A percentile compares a stretch with the other conserved stretches of the same genome.
These are phyloP conservation scores for Globia sparganii DNA, from an alignment of 2,888 invertebrate genomes.

Conservation along the genomic window DNA sequence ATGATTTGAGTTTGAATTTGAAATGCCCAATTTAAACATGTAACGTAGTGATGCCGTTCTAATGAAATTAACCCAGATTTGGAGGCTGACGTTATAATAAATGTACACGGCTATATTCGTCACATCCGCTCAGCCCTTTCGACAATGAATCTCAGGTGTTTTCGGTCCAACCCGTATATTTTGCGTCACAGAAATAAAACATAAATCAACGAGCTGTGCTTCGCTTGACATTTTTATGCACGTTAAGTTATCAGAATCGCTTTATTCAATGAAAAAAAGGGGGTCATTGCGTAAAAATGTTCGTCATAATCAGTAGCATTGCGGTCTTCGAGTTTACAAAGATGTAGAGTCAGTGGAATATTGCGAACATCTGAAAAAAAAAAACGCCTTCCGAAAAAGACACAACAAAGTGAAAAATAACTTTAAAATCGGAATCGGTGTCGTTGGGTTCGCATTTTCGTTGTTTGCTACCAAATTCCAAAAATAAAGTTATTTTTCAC, in stretches of 20 bases:
- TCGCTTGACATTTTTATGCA: constrained; percentile 62
- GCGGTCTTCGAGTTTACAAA: neutral
- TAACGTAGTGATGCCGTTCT: constrained; percentile 24
- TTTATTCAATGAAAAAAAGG: constrained; percentile 54
- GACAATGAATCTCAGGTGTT: constrained; percentile 65
- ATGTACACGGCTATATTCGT: constrained; percentile 46
- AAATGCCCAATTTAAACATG: constrained; percentile 13
- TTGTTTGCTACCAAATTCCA: no score
- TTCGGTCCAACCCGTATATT: constrained; percentile 57
- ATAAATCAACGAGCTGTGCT: constrained; percentile 61
- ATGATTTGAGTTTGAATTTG: no score
- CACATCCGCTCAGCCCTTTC: constrained; percentile 47
- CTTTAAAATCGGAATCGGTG: no score
- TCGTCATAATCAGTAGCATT: constrained; percentile 25
- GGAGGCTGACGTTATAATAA: constrained; percentile 37
- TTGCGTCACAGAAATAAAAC: constrained; percentile 65
- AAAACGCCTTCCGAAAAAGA: neutral
- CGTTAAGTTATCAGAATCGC: constrained; percentile 52
- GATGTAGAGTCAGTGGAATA: neutral
- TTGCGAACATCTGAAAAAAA: neutral
- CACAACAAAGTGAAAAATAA: no score
- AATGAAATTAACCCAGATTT: constrained; percentile 51
- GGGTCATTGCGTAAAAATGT: constrained; percentile 29
- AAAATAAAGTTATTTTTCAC: no score
- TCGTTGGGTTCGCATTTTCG: no score